Conservation (phyloP, 2,888 invertebrate species). For the Globia sparganii region DNA sequence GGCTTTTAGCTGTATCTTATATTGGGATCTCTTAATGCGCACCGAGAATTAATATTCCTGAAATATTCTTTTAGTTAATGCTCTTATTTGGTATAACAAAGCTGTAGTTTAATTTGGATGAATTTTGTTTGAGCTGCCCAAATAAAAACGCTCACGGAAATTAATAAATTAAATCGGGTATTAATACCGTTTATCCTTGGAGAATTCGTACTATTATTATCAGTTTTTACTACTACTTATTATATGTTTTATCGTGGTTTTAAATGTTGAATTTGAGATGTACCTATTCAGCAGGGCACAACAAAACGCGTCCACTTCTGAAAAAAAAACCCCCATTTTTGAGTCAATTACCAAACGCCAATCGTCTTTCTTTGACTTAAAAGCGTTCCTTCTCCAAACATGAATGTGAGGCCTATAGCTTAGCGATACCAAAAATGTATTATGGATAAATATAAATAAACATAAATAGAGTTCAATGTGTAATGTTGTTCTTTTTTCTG, state of each 20-base stretch:
- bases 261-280: neutral
- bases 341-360: neutral
- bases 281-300: neutral
- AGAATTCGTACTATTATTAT: neutral
- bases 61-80: slow-evolving; percentile 39
- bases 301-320: neutral
- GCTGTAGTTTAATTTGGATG: neutral
- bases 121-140: neutral
- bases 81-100: slow-evolving; percentile 24
- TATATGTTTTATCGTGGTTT: neutral
- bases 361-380: neutral
- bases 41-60: slow-evolving; percentile 47
- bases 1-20: slow-evolving; percentile 79
- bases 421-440: too few relatives aligned
- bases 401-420: too few relatives aligned
- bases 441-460: too few relatives aligned
- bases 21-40: slow-evolving; percentile 73
- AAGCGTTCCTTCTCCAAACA: neutral
- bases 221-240: neutral
- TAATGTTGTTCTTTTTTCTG: neutral
- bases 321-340: neutral
- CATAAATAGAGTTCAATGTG: neutral
- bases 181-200: too few relatives aligned
- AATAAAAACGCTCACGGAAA: neutral
- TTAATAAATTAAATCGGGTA: neutral